Evolutionary conservation across 2,113 vertebrate genomes (phyloP).

Genomic region (Catharus minimus): DNA sequence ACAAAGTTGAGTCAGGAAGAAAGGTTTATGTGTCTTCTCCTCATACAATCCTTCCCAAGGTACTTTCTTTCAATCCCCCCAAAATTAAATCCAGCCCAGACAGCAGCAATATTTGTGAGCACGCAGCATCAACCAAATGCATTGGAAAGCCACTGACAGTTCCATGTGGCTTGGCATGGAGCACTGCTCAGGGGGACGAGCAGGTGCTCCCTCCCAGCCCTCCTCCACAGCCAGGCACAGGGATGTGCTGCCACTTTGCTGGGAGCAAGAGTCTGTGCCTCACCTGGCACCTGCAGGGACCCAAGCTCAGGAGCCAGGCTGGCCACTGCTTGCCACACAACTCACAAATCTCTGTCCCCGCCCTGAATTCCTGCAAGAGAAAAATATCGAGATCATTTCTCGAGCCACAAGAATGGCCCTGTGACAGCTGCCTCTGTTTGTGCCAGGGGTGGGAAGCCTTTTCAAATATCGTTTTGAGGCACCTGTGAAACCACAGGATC

Average conservation of each 20-base stretch:
- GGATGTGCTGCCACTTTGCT: neutral
- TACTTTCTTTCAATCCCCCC: neutral
- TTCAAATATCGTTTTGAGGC: neutral
- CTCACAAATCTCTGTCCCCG: neutral
- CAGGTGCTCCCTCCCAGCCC: neutral
- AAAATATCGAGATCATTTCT: neutral
- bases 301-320: neutral
- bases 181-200: fast-evolving
- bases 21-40: slow-evolving; percentile 51
- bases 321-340: neutral
- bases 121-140: fast-evolving
- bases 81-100: slow-evolving; percentile 26
- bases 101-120: slow-evolving; percentile 12
- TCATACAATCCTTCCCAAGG: slow-evolving; percentile 25
- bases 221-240: fast-evolving
- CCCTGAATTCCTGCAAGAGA: neutral
- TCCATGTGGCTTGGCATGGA: neutral
- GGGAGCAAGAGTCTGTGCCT: fast-evolving
- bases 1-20: slow-evolving; percentile 29
- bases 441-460: neutral
- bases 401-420: fast-evolving
- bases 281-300: neutral
- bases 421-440: neutral
- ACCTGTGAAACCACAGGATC: fast-evolving
- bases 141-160: neutral